Base-by-base conservation (phyloP, 2,797 vertebrate genomes). In the Myoxocephalus aenaeus region DNA sequence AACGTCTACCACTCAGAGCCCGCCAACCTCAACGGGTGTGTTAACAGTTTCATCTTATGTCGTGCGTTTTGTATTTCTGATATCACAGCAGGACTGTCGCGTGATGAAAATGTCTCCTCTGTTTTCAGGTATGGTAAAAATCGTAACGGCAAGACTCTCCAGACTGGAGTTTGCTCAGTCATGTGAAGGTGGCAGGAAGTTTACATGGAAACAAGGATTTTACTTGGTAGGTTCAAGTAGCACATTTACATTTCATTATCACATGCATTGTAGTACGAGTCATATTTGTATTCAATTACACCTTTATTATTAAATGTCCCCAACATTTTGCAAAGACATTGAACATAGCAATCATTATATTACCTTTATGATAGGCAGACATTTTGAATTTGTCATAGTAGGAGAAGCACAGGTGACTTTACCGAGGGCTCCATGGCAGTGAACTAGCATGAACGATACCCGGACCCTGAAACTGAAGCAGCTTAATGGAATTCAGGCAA, bases 91-190 rank as follows among this genome's bases (percentile, higher is more conserved):
- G n/a, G n/a, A 15, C 64, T 53, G 46, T 65, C 11, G 2, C 7
- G 2, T 53, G 7, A 53, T 27, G 5, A n/a, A 14, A 4, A 15
- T 40, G 15, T 80, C 12, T 72, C 3, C 32, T 86, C 53, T 54
- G 0, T 48, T 67, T 84, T 44, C 84, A 96, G 95, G 69, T 94
- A 84, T 0, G 79, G 77, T 40, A 94, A 95, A 67, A 97, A 64
- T 90, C 89, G 86, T 0, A 95, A 87, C 38, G 95, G 92, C 34
- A 95, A 96, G 81, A 82, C 91, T 3, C 87, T 97, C 70, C 97
- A 97, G 92, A 98, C 98, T 0, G 96, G 97, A 36, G 97, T 99
- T 59, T 99, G 98, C 82, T 94, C 96, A 15, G 80, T 99, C 66
- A 99, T 99, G 98, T 99, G 96, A 99, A 87, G 59, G 34, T 53